These are phyloP conservation scores for Drosophila ambigua DNA, from an alignment of 1,140 invertebrate species.

Conservation along the genomic window DNA sequence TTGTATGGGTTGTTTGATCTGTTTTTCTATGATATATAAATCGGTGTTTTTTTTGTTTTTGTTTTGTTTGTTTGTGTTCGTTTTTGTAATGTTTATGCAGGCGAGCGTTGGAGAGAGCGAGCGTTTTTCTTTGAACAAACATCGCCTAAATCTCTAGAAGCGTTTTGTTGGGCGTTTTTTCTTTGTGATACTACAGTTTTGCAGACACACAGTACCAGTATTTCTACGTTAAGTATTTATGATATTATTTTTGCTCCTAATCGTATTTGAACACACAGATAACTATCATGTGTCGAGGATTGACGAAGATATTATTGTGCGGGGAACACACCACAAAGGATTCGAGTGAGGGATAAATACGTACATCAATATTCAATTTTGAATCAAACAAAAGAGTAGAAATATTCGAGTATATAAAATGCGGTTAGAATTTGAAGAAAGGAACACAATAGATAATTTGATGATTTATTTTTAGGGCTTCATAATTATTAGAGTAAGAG, in stretches of 20 bases:
- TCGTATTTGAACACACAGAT: constrained; percentile 41
- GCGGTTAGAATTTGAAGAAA: constrained; percentile 13
- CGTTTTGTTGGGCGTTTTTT: constrained; percentile 32
- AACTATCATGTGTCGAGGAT: constrained; percentile 41
- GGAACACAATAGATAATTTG: constrained; percentile 35
- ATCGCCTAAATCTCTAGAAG: constrained; percentile 45
- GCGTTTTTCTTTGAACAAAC: constrained; percentile 51
- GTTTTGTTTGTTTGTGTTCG: constrained; percentile 36
- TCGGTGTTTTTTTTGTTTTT: constrained; percentile 8
- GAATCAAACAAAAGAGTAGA: constrained; percentile 14
- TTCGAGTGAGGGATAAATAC: constrained; percentile 30
- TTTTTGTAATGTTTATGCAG: constrained; percentile 51
- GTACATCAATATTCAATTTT: constrained; percentile 20
- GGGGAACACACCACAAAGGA: constrained; percentile 63
- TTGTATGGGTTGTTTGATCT: constrained; percentile 26
- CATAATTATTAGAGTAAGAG: constrained; percentile 14
- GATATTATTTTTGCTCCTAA: constrained; percentile 20
- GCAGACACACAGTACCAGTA: constrained; percentile 9
- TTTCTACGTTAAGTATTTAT: too few relatives aligned
- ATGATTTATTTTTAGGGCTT: constrained; percentile 14
- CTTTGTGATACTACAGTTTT: constrained; percentile 22
- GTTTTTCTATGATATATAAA: constrained; percentile 5
- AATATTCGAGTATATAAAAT: neutral
- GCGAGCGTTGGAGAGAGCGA: constrained; percentile 46
- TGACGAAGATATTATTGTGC: constrained; percentile 50